Evolutionary conservation across 2,888 invertebrate genomes (phyloP).

Genomic region (Agrochola litura): DNA sequence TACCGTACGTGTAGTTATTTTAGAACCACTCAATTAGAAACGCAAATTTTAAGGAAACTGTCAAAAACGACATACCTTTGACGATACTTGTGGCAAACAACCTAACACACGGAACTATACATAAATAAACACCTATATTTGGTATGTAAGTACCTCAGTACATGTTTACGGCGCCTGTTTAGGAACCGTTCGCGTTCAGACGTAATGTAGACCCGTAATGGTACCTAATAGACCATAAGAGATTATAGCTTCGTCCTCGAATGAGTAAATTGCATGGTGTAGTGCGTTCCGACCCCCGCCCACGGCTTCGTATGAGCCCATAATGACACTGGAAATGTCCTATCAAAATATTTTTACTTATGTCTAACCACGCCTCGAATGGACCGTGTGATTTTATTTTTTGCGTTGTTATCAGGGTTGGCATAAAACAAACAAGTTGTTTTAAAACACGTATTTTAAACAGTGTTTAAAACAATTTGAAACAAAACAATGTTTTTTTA

Average conservation of each 20-base stretch:
- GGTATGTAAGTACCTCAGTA: slow-evolving; percentile 2
- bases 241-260: slow-evolving; percentile 73
- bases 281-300: slow-evolving; percentile 70
- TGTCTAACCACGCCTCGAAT: slow-evolving; percentile 31
- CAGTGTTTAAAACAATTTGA: too few relatives aligned
- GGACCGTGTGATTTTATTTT: slow-evolving; percentile 24
- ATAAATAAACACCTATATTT: slow-evolving; percentile 27
- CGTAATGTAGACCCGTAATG: slow-evolving; percentile 58
- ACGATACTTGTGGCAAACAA: neutral
- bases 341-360: slow-evolving; percentile 69
- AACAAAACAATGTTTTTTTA: too few relatives aligned
- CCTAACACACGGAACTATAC: neutral
- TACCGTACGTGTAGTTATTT: neutral
- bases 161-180: slow-evolving; percentile 34
- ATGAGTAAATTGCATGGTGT: slow-evolving; percentile 77
- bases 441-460: too few relatives aligned
- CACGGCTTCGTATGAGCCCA: slow-evolving; percentile 66
- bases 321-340: slow-evolving; percentile 75
- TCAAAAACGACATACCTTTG: slow-evolving; percentile 10
- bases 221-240: slow-evolving; percentile 72
- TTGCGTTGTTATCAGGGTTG: neutral
- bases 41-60: neutral
- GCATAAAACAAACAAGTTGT: too few relatives aligned
- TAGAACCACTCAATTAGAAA: neutral
- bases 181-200: slow-evolving; percentile 48